Evolutionary conservation across 1,140 invertebrate species (phyloP).

Genomic region (Pentalonia nigronervosa): DNA sequence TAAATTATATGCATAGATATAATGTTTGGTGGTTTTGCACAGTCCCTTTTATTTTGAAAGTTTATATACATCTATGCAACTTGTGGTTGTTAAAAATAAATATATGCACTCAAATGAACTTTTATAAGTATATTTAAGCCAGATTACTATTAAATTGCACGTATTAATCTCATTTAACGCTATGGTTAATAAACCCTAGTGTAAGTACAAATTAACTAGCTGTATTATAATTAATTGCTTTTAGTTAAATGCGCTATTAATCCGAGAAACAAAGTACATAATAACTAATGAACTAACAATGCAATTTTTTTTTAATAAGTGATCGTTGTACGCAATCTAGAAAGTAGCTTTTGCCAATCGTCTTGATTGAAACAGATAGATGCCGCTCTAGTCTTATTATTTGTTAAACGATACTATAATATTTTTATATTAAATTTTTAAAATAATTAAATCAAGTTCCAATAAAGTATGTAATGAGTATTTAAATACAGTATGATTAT

Average conservation of each 20-base stretch:
- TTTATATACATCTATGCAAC: not conserved
- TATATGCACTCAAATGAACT: not conserved
- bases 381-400: not conserved
- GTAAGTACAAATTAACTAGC: not conserved
- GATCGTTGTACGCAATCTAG: not conserved
- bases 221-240: constrained; percentile 5
- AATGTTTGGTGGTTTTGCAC: not conserved
- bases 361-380: constrained; percentile 1
- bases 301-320: not conserved
- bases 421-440: not conserved
- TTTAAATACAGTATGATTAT: not conserved
- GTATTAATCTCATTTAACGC: not conserved
- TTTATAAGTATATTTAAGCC: not conserved
- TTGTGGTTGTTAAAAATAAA: not conserved
- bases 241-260: not conserved
- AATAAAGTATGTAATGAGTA: not conserved
- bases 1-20: not conserved
- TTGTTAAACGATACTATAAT: not conserved
- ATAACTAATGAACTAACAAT: not conserved
- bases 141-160: not conserved
- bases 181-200: not conserved
- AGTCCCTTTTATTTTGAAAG: not conserved
- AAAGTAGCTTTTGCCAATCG: not conserved
- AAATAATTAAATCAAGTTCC: not conserved
- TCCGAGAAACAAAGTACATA: not conserved